phyloP scores from a whole-genome alignment of 2,888 invertebrate genomes.

The Ectemnius cavifrons region DNA sequence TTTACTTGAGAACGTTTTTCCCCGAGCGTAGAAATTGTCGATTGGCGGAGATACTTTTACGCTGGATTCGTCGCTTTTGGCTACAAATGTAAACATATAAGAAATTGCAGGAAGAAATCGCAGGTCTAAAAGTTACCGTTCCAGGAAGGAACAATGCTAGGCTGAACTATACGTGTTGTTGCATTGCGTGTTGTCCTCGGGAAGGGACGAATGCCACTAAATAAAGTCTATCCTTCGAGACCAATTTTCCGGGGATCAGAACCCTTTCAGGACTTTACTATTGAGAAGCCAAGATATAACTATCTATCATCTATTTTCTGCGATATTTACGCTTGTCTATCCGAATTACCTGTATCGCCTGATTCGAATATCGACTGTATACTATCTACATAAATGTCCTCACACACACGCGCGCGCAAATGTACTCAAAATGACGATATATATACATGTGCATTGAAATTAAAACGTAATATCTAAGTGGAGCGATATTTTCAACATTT shows the following conservation, averaged over 20 bases:
- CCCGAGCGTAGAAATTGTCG: too few relatives aligned
- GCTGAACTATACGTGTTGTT: slow-evolving; percentile 40
- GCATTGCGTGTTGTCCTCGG: slow-evolving; percentile 45
- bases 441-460: background rate
- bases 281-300: slow-evolving; percentile 24
- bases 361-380: background rate
- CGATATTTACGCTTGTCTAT: slow-evolving; percentile 56
- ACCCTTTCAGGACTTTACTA: slow-evolving; percentile 46
- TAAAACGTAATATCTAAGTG: too few relatives aligned
- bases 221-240: background rate
- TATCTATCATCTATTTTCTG: slow-evolving; percentile 54
- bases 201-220: slow-evolving; percentile 27
- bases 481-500: too few relatives aligned
- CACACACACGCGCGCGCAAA: slow-evolving; percentile 1
- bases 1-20: too few relatives aligned
- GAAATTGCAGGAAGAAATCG: too few relatives aligned
- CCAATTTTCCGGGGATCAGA: slow-evolving; percentile 21
- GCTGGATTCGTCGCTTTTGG: too few relatives aligned
- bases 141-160: slow-evolving; percentile 1
- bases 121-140: too few relatives aligned
- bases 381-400: slow-evolving; percentile 21
- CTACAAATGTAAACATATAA: too few relatives aligned
- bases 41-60: too few relatives aligned
- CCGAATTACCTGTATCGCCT: slow-evolving; percentile 44
- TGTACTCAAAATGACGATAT: background rate